Conservation (phyloP, 2,888 invertebrate species). For the Drosophila mimica region DNA sequence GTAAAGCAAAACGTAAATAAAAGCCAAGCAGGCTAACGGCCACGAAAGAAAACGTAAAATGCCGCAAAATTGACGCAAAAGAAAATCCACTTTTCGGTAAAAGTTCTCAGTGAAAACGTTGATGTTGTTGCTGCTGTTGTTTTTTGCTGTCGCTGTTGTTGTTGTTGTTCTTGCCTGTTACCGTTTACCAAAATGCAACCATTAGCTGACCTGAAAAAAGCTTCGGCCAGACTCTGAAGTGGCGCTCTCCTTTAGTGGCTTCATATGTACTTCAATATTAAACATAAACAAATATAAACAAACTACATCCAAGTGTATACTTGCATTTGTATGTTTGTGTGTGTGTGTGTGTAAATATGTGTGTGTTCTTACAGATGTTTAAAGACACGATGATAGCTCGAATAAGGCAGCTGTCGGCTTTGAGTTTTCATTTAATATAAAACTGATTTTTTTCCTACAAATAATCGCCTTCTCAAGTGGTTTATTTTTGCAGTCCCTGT, state of each 20-base stretch:
- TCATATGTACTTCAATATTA: slow-evolving; percentile 72
- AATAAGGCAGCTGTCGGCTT: slow-evolving; percentile 37
- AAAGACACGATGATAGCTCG: slow-evolving; percentile 35
- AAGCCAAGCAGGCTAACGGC: slow-evolving; percentile 54
- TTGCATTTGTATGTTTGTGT: not conserved
- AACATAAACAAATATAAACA: slow-evolving; percentile 73
- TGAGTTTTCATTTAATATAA: not conserved
- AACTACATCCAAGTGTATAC: slow-evolving; percentile 66
- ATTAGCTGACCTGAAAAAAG: slow-evolving; percentile 75
- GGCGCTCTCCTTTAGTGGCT: slow-evolving; percentile 55
- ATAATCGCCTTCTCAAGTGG: not conserved
- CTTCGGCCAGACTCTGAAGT: slow-evolving; percentile 48
- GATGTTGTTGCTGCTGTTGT: slow-evolving; percentile 23
- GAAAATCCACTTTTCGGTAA: slow-evolving; percentile 76
- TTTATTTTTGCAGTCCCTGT: not conserved
- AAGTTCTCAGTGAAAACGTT: slow-evolving; percentile 60
- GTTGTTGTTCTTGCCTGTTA: slow-evolving; percentile 20
- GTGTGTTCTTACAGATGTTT: slow-evolving; percentile 34
- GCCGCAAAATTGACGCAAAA: slow-evolving; percentile 74
- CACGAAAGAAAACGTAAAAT: slow-evolving; percentile 72
- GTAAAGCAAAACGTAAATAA: slow-evolving; percentile 67
- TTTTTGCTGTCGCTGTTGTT: slow-evolving; percentile 21
- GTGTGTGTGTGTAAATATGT: slow-evolving; percentile 25
- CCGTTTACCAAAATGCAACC: slow-evolving; percentile 65
- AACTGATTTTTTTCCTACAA: not conserved